Evolutionary conservation across 2,888 invertebrate species (phyloP), one percentile per base, ranked within the genome.

Genomic region (Rhorus exstirpatorius): DNA sequence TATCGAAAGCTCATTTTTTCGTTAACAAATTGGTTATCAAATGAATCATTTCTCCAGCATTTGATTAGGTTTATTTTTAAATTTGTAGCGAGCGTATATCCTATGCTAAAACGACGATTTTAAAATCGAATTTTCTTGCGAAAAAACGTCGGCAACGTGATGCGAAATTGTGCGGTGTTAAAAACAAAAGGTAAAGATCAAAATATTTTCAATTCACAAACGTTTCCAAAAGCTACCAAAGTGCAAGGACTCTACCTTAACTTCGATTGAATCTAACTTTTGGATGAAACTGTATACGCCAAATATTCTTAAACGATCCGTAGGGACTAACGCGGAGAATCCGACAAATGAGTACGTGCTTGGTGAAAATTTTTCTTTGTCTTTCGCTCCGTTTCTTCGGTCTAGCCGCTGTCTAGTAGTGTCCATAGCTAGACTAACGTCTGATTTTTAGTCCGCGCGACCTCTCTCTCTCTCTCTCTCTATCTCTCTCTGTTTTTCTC

Each of bases 391-490:
- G 35, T 55, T 49, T 46, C 53, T 24, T 1, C 26, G 65, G 81
- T 81, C 81, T 81, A 76, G 76, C 76, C 72, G 58, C 49, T 67
- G 82, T 84, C 82, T 75, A 74, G 76, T 49, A 26, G 76, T 49
- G 41, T 72, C 51, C 70, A 44, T 31, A 49, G 60, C 60, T 72
- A 35, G 61, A 61, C 35, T 17, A 61, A 12, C 8, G 49, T 51
- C 72, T 61, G 61, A 51, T 51, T 72, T 72, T 74, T 74, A 31
- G 49, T 61, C 38, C 19, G 24, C 19, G 24, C 49, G 51, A 61
- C 35, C 46, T 53, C 35, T 44, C 31, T 26, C 58, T 65, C 60
- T 63, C 65, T 21, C 67, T 38, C 63, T 31, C 7, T 44, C 46
- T 41, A 21, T 76, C 65, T 49, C 75, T 38, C 46, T 61, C 61